These are phyloP conservation scores for Limnephilus marmoratus DNA, from an alignment of 2,888 invertebrate genomes.

Conservation along the genomic window DNA sequence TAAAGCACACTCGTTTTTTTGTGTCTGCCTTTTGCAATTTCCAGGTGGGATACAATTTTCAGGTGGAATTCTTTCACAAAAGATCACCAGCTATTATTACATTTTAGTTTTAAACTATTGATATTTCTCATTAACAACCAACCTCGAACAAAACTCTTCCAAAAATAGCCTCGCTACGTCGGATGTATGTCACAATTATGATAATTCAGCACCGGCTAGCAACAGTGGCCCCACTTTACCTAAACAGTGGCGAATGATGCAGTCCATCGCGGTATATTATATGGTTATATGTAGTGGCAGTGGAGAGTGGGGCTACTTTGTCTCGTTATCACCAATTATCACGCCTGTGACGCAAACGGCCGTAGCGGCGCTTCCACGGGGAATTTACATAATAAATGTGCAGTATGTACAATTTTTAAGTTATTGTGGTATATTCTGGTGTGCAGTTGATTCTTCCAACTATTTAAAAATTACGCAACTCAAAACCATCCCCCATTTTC, in stretches of 20 bases:
- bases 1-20: too few species aligned
- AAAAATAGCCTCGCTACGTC: not conserved
- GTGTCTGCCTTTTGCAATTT: too few species aligned
- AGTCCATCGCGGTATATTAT: not conserved
- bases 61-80: not conserved
- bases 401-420: not conserved
- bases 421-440: not conserved
- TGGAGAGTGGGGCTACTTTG: not conserved
- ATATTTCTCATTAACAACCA: not conserved
- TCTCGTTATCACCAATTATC: constrained; percentile 9
- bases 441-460: not conserved
- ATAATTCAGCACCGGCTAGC: not conserved
- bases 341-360: not conserved
- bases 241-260: not conserved
- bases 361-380: not conserved
- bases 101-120: not conserved
- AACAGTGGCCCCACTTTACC: not conserved
- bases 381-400: not conserved
- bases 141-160: not conserved
- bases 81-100: not conserved
- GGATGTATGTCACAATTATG: not conserved
- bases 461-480: not conserved
- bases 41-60: not conserved
- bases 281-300: not conserved
- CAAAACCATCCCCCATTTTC: not conserved